Percentiles rank a stretch among this genome's conserved stretches.
These are phyloP conservation scores for Lichenostomus cassidix DNA, from an alignment of 2,113 vertebrate genomes.

Conservation along the genomic window DNA sequence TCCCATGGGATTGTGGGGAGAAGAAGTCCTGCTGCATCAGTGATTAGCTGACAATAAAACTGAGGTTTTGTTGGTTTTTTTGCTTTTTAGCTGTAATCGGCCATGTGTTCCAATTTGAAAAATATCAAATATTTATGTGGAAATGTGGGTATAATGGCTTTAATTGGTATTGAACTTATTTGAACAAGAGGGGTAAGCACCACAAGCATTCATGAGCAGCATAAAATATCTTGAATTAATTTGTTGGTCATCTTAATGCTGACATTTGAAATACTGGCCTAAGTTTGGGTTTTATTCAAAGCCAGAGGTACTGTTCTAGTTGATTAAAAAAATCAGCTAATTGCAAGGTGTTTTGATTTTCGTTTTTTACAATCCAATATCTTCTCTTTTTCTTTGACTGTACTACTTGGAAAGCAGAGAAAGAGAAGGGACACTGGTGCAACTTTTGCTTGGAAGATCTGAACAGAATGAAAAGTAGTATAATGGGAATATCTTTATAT, in stretches of 20 bases:
- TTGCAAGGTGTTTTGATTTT: background rate
- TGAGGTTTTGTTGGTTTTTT: background rate
- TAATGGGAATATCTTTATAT: background rate
- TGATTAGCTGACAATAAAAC: background rate
- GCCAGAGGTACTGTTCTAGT: background rate
- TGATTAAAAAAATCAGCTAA: background rate
- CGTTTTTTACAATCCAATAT: accelerated
- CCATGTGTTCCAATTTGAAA: background rate
- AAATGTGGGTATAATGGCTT: background rate
- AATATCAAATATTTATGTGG: background rate
- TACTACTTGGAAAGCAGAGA: background rate
- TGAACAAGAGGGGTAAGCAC: background rate
- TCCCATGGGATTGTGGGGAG: background rate
- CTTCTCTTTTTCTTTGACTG: background rate
- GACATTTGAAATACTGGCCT: background rate
- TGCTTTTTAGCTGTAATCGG: background rate
- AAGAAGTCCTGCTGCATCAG: background rate
- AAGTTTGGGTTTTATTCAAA: background rate
- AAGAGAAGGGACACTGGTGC: background rate
- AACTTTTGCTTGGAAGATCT: background rate
- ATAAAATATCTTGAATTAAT: background rate
- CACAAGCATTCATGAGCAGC: background rate
- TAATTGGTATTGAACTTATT: background rate
- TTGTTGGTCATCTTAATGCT: background rate
- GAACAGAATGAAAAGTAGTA: background rate